Evolutionary conservation across 2,113 vertebrate species (phyloP).

Genomic region (Colossoma macropomum): DNA sequence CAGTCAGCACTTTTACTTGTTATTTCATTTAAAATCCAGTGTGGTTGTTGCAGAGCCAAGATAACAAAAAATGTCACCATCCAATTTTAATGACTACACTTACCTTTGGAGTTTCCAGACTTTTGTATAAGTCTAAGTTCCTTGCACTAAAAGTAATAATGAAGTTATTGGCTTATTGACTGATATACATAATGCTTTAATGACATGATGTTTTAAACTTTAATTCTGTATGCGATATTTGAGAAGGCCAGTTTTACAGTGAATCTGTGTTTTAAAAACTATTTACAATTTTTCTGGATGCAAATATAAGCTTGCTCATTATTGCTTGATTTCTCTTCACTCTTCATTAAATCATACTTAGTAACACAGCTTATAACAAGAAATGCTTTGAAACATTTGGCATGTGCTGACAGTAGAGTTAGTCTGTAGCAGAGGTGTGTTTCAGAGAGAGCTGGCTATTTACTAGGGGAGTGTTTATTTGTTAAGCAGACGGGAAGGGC

Average conservation of each 20-base stretch:
- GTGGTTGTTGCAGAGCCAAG: no score
- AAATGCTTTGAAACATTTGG: neutral
- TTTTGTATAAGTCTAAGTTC: no score
- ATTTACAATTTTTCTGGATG: neutral
- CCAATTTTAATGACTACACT: neutral
- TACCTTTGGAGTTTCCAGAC: neutral
- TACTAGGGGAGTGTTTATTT: neutral
- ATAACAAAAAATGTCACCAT: no score
- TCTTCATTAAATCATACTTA: neutral
- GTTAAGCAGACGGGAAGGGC: neutral
- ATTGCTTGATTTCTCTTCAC: neutral
- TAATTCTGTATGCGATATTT: no score
- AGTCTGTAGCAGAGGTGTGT: neutral
- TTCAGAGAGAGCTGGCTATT: neutral
- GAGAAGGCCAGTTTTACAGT: neutral
- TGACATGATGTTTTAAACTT: no score
- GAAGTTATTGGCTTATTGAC: no score
- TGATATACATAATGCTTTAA: no score
- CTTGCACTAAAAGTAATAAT: no score
- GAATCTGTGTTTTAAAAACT: neutral
- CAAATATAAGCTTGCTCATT: neutral
- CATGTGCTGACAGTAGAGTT: neutral
- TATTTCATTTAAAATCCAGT: no score
- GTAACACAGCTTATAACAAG: neutral
- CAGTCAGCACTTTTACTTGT: no score